These are phyloP conservation scores for Montipora sp. DNA, from an alignment of 64 coral and sea anemone species.

Conservation along the genomic window DNA sequence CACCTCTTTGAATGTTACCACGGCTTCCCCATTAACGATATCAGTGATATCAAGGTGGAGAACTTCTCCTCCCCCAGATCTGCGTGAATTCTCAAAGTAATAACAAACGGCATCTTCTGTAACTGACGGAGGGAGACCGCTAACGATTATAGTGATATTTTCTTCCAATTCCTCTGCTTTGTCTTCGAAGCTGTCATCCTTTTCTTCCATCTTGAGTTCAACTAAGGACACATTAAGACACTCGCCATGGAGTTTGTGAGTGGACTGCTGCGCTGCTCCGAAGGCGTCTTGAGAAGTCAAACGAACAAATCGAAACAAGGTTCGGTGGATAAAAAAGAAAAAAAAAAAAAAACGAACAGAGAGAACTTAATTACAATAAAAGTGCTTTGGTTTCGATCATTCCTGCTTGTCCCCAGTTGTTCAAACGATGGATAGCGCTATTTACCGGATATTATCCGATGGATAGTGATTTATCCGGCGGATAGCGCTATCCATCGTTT, in stretches of 20 bases:
- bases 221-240: background rate
- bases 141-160: slow-evolving; percentile 9
- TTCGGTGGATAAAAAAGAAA: background rate
- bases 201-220: background rate
- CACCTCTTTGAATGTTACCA: slow-evolving; percentile 8
- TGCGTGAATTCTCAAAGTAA: slow-evolving; percentile 67
- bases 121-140: slow-evolving; percentile 20
- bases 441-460: no score
- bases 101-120: slow-evolving; percentile 49
- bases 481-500: no score
- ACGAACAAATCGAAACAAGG: background rate
- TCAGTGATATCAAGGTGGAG: background rate
- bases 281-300: slow-evolving; percentile 15
- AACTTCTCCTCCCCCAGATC: slow-evolving; percentile 67
- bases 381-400: no score
- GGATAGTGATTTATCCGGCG: no score
- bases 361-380: no score
- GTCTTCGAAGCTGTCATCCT: background rate
- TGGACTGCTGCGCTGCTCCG: background rate
- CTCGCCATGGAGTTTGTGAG: background rate
- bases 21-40: background rate
- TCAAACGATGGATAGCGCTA: no score
- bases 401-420: no score
- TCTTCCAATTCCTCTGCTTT: background rate
- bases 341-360: background rate